A percentile compares a stretch with the other conserved stretches of the same genome.
These are phyloP conservation scores for Cyphotilapia sp. DNA, from an alignment of 2,113 vertebrate genomes.

Conservation along the genomic window DNA sequence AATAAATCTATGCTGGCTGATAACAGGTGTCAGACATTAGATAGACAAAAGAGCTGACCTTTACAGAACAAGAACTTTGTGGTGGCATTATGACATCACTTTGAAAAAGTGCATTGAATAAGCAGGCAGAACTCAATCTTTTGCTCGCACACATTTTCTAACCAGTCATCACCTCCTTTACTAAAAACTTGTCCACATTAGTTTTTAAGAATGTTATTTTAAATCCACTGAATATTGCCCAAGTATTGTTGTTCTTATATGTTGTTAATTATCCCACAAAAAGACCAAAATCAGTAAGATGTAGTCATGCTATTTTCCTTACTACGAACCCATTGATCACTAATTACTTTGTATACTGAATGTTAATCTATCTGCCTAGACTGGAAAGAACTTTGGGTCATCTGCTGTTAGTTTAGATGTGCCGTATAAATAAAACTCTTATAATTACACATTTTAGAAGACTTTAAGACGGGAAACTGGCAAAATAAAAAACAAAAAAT, in stretches of 20 bases:
- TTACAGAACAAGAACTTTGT: not conserved
- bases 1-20: not conserved
- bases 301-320: not conserved
- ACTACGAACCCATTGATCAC: rapidly evolving
- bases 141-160: not conserved
- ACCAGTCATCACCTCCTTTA: not conserved
- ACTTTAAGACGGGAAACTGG: rapidly evolving
- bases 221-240: not conserved
- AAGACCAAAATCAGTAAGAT: not conserved
- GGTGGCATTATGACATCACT: not conserved
- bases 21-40: not conserved
- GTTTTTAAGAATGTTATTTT: not conserved
- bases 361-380: not conserved
- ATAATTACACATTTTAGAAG: not conserved
- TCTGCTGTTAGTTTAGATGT: not conserved
- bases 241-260: not conserved
- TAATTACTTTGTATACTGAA: not conserved
- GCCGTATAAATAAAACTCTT: not conserved
- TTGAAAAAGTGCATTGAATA: not conserved
- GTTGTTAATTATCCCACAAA: not conserved
- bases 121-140: not conserved
- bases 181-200: not conserved
- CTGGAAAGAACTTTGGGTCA: not conserved
- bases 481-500: not conserved
- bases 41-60: not conserved